Evolutionary conservation across 2,888 invertebrate species (phyloP).

Genomic region (Heliconius ethilla): DNA sequence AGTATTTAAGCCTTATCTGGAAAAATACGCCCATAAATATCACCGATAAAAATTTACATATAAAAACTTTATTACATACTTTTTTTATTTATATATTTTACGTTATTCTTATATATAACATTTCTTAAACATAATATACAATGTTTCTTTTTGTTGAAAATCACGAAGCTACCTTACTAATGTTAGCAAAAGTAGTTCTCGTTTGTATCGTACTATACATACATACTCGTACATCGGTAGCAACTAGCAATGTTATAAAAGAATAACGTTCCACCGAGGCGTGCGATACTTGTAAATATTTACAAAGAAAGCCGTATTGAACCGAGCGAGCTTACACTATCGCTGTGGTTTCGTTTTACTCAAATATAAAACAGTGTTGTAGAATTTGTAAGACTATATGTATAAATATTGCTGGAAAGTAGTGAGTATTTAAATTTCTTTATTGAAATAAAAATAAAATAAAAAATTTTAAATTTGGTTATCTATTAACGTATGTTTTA

Average conservation of each 20-base stretch:
- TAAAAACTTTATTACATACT: neutral
- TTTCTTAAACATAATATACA: neutral
- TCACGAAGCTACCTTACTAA: neutral
- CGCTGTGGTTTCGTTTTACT: slow-evolving; percentile 16
- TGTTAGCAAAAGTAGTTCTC: slow-evolving; percentile 11
- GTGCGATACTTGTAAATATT: slow-evolving; percentile 41
- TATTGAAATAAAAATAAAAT: neutral
- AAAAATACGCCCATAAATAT: neutral
- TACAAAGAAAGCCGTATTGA: slow-evolving; percentile 27
- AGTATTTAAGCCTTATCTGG: neutral
- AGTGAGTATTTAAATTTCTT: too few relatives aligned
- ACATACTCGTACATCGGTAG: neutral
- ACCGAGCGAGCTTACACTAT: slow-evolving; percentile 18
- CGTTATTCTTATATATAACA: neutral
- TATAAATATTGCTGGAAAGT: neutral
- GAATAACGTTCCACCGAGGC: slow-evolving; percentile 30
- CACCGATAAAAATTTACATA: neutral
- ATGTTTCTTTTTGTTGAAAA: neutral
- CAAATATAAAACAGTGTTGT: slow-evolving; percentile 24
- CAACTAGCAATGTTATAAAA: slow-evolving; percentile 17
- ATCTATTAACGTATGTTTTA: too few relatives aligned
- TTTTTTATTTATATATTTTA: neutral
- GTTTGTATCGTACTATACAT: neutral
- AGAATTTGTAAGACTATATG: too few relatives aligned
- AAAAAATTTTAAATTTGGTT: neutral